Conservation (phyloP, 2,113 vertebrate genomes). For the Rhagologus leucostigma region DNA sequence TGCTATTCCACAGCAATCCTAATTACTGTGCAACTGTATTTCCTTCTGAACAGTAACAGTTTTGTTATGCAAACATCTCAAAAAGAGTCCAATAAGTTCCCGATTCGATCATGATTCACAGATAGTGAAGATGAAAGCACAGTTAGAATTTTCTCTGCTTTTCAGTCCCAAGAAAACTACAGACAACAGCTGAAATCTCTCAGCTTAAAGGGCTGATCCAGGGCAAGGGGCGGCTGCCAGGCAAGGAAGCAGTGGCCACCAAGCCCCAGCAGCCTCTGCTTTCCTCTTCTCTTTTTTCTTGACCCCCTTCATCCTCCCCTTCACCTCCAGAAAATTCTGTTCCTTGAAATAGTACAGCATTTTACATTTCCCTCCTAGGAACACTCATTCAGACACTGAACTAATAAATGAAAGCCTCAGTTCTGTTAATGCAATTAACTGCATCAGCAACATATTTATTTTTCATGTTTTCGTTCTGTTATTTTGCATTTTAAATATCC, state of each 20-base stretch:
- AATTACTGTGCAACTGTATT: background rate
- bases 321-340: background rate
- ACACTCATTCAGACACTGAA: background rate
- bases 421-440: background rate
- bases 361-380: background rate
- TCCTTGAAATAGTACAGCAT: background rate
- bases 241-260: fast-evolving
- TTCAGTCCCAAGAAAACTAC: background rate
- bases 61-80: background rate
- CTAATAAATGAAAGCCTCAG: background rate
- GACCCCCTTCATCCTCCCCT: background rate
- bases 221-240: background rate
- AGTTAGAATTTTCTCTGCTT: background rate
- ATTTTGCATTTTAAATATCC: constrained; percentile 9
- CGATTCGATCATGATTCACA: background rate
- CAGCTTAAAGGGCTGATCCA: background rate
- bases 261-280: background rate
- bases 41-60: background rate
- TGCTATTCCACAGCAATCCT: background rate
- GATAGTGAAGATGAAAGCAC: background rate
- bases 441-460: background rate
- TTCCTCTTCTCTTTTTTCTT: background rate
- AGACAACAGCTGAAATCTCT: background rate
- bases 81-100: background rate
- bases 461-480: constrained; percentile 2